Percentiles rank a stretch among this genome's conserved stretches.
Evolutionary conservation across 2,113 vertebrate species (phyloP).

Genomic region (Gavialis gangeticus): DNA sequence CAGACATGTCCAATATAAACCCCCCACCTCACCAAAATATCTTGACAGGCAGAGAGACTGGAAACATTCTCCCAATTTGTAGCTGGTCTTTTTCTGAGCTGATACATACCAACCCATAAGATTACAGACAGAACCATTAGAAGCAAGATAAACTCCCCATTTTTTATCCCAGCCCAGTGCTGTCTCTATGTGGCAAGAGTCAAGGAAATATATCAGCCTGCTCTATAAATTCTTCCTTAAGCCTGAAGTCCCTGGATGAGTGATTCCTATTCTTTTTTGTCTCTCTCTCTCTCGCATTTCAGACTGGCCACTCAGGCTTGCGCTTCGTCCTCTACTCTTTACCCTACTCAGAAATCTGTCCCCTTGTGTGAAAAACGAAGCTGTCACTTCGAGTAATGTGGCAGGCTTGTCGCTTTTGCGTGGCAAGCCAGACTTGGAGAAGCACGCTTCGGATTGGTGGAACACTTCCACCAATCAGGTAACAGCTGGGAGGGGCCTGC

Average conservation of each 20-base stretch:
- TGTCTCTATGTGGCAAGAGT: rapidly evolving
- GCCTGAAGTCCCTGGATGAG: not conserved
- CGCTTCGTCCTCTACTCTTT: too few species aligned
- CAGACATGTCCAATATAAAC: not conserved
- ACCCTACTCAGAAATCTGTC: too few species aligned
- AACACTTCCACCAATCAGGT: too few species aligned
- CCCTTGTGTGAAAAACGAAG: too few species aligned
- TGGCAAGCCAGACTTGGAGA: too few species aligned
- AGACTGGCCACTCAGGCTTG: too few species aligned
- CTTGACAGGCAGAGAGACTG: not conserved
- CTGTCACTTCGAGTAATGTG: too few species aligned
- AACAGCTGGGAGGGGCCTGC: too few species aligned
- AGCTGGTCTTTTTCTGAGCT: not conserved
- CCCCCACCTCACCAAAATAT: not conserved
- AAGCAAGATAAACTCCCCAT: not conserved
- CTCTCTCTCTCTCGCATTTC: not conserved
- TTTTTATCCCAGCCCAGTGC: not conserved
- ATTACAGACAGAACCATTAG: not conserved
- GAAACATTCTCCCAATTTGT: not conserved
- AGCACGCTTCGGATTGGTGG: too few species aligned
- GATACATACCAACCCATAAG: not conserved
- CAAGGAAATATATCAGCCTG: rapidly evolving
- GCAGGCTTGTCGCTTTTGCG: too few species aligned
- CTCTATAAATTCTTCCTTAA: not conserved
- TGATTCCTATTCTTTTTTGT: not conserved